Conservation (phyloP, 64 coral and sea anemone genomes). For the Stylophora pistillata region DNA sequence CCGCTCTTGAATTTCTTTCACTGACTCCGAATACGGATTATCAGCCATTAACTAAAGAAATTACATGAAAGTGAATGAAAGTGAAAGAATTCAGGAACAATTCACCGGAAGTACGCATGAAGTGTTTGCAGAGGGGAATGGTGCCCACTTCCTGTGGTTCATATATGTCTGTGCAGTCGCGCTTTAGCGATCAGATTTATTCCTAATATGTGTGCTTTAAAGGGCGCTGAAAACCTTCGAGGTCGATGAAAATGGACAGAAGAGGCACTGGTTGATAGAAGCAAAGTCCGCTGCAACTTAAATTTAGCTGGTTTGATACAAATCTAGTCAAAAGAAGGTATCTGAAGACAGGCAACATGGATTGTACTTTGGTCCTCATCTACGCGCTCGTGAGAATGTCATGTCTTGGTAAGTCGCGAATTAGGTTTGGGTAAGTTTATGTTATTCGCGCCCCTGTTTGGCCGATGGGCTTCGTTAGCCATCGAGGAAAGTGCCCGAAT, state of each 20-base stretch:
- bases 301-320: neutral
- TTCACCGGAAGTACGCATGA: neutral
- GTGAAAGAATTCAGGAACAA: neutral
- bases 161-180: neutral
- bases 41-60: too few species aligned
- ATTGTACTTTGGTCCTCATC: neutral
- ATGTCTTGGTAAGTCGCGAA: constrained; percentile 7
- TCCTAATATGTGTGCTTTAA: neutral
- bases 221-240: neutral
- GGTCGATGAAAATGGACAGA: neutral
- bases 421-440: neutral
- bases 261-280: constrained; percentile 1
- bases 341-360: neutral
- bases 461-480: neutral
- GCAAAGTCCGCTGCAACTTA: neutral
- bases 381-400: neutral
- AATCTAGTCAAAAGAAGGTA: neutral
- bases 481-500: neutral
- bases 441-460: neutral
- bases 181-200: neutral
- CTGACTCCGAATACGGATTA: too few species aligned
- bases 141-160: constrained; percentile 1
- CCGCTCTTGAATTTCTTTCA: too few species aligned
- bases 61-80: too few species aligned
- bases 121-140: neutral